Evolutionary conservation across 2,888 invertebrate genomes (phyloP), one percentile per base, ranked within the genome.

Genomic region (Anarsia innoxiella): DNA sequence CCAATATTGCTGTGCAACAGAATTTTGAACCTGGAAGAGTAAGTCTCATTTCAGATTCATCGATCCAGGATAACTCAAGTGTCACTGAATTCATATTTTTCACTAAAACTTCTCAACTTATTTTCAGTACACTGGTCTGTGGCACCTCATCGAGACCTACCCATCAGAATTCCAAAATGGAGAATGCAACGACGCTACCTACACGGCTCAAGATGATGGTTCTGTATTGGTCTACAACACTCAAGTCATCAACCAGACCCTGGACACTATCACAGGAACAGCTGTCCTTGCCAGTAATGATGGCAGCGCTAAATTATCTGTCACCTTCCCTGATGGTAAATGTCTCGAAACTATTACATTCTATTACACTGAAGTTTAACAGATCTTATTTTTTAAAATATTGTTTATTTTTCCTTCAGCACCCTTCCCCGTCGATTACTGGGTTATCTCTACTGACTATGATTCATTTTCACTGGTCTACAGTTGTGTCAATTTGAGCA

Each of bases 391-490:
- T 1, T 13, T n/a, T 30, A 14, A 9, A n/a, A 12, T 6, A 5
- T 19, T 8, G 8, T 19, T 8, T 40, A 19, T 2, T 12, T 12
- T 2, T 23, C 28, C 12, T 13, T 13, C 34, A 6, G 29, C 48
- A 3, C 35, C 36, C 8, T 40, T 47, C 3, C 26, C 48, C 8
- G n/a, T 47, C 0, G 49, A 56, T 11, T 63, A 62, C 35, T 62
- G 61, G 59, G 44, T 60, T 9, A 44, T 58, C 2, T 59, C 83
- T 16, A 89, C 90, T 0, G 89, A 90, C 56, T 90, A 90, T 53
- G 68, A 69, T 0, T 74, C 77, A 26, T 90, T 86, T 45, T 72
- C 89, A 2, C 80, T 90, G 0, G 86, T 89, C 1, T 90, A 88
- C 79, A 87, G 88, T 16, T 90, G 90, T 53, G 56, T 55, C 1